phyloP scores from a whole-genome alignment of 1,140 invertebrate species.

The Apis florea region DNA sequence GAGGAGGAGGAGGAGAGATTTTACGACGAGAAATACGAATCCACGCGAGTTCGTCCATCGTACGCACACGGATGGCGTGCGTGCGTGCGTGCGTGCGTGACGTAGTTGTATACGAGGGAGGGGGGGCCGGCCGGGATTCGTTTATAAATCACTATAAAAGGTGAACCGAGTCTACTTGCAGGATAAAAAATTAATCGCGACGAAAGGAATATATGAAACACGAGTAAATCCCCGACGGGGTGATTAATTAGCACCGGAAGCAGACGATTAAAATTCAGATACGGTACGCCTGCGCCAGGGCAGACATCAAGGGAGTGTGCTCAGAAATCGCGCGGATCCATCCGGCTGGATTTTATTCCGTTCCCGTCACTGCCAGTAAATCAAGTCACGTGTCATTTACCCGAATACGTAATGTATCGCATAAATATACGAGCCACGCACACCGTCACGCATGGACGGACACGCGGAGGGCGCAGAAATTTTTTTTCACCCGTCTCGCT shows the following conservation, averaged over 20 bases:
- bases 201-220: slow-evolving; percentile 46
- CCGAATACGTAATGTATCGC: slow-evolving; percentile 78
- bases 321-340: slow-evolving; percentile 72
- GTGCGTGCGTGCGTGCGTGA: too few species aligned
- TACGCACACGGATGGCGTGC: neutral
- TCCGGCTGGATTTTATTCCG: slow-evolving; percentile 75
- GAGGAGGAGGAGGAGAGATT: neutral
- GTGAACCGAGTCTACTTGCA: slow-evolving; percentile 14
- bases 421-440: slow-evolving; percentile 75
- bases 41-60: slow-evolving; percentile 26
- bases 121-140: neutral
- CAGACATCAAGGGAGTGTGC: slow-evolving; percentile 56
- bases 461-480: slow-evolving; percentile 58
- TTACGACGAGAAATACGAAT: slow-evolving; percentile 4
- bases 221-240: slow-evolving; percentile 17
- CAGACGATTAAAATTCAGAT: slow-evolving; percentile 65
- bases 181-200: slow-evolving; percentile 54
- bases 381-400: slow-evolving; percentile 79
- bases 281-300: slow-evolving; percentile 39
- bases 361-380: slow-evolving; percentile 73
- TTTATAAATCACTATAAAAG: slow-evolving; percentile 36
- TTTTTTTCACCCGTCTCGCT: slow-evolving; percentile 52
- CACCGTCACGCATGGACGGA: slow-evolving; percentile 63
- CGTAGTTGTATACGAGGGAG: too few species aligned
- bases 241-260: slow-evolving; percentile 66